phyloP scores from a whole-genome alignment of 1,140 invertebrate species.

The Microplitis mediator region DNA sequence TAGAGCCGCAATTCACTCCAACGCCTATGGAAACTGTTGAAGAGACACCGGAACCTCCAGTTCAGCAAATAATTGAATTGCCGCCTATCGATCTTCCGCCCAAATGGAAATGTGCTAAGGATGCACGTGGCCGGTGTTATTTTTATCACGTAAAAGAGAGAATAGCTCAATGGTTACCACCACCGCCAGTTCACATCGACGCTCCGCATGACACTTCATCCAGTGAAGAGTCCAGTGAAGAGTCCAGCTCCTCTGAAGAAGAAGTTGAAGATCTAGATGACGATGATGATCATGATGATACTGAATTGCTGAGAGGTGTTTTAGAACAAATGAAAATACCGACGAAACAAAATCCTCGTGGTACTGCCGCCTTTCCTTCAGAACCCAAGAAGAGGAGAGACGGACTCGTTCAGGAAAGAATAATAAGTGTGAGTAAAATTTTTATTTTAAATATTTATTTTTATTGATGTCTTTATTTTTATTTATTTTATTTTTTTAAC shows the following conservation, averaged over 20 bases:
- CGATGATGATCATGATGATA: constrained; percentile 37
- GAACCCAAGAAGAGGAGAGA: constrained; percentile 58
- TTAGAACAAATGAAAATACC: neutral
- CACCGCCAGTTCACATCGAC: constrained; percentile 65
- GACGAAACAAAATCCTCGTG: neutral
- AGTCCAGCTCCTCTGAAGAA: constrained; percentile 60
- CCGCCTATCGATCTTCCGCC: constrained; percentile 76
- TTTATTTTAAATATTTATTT: neutral
- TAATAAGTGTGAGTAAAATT: constrained; percentile 70
- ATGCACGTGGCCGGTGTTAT: constrained; percentile 81
- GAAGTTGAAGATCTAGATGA: constrained; percentile 62
- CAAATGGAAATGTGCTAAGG: constrained; percentile 84
- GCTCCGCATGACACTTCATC: constrained; percentile 59
- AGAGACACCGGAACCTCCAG: constrained; percentile 32
- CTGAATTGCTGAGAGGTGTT: neutral
- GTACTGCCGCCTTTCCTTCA: neutral
- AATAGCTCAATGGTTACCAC: constrained; percentile 88
- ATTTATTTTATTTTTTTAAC: constrained; percentile 23
- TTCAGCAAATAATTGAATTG: constrained; percentile 40
- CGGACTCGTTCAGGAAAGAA: constrained; percentile 70
- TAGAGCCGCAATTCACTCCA: constrained; percentile 7
- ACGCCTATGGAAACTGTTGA: constrained; percentile 21
- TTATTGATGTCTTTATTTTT: constrained; percentile 21
- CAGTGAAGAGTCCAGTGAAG: constrained; percentile 60
- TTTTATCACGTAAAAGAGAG: constrained; percentile 89